Evolutionary conservation across 2,113 vertebrate genomes (phyloP), one percentile per base, ranked within the genome.

Genomic region (Callopanchax toddi): DNA sequence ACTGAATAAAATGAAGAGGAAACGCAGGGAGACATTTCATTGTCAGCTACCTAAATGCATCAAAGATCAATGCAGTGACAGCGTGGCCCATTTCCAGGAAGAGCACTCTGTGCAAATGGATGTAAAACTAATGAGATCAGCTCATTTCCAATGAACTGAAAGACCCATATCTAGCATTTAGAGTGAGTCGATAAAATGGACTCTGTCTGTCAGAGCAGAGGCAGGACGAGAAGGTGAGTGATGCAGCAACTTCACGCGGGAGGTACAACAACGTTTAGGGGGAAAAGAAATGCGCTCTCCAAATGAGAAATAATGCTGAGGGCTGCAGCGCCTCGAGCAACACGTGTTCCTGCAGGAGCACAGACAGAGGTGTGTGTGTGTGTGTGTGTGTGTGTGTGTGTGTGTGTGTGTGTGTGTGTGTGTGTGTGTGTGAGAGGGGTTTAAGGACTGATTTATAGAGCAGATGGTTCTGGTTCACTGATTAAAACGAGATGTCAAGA

Each of bases 401-500:
- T 22, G 46, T 10, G 17, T 18, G 37, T n/a, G 57, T 21, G 20
- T 20, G 42, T 22, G 21, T 26, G 61, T 7, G 32, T 37, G 46
- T 10, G 17, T 18, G 37, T n/a, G 57, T 21, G 20, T 20, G 42
- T 22, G 21, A 21, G 61, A 7, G 32, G 37, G 50, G 20, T 16
- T 23, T 18, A 8, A 25, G 12, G 26, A 42, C 40, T 34, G 56
- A 36, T 32, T 45, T 74, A 81, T 60, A 57, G 81, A 80, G 62
- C 22, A n/a, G 45, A 59, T 46, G 52, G 48, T 73, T 65, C 60
- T 42, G 49, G 70, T 50, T 50, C 2, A 34, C 52, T 67, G 75
- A 90, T 85, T 87, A 89, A 83, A 86, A 89, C 79, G 79, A 83
- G 74, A 64, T 75, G 81, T 83, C 43, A 17, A 67, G 76, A 88